These are phyloP conservation scores for Cataglyphis rosenhaueri DNA, from an alignment of 2,888 invertebrate genomes.

Conservation along the genomic window DNA sequence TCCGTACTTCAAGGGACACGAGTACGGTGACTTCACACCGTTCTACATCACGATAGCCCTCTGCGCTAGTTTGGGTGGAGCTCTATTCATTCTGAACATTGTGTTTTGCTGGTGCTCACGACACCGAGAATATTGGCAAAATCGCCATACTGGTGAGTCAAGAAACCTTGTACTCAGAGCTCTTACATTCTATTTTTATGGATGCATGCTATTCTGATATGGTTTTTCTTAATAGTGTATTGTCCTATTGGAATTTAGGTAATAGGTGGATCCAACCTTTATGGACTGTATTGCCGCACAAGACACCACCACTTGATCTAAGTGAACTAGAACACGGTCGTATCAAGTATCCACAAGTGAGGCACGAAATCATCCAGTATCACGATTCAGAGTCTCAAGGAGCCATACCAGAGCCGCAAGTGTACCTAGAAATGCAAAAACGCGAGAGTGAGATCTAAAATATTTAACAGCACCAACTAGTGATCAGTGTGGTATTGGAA, in stretches of 20 bases:
- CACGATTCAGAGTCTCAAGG: slow-evolving; percentile 81
- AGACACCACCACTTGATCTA: slow-evolving; percentile 93
- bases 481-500: slow-evolving; percentile 15
- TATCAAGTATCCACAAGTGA: slow-evolving; percentile 77
- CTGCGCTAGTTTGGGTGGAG: slow-evolving; percentile 90
- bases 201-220: background rate
- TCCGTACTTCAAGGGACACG: slow-evolving; percentile 87
- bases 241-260: slow-evolving; percentile 86
- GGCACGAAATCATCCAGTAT: slow-evolving; percentile 76
- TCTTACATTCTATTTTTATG: background rate
- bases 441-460: slow-evolving; percentile 92
- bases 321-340: slow-evolving; percentile 87
- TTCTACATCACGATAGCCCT: slow-evolving; percentile 94
- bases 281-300: slow-evolving; percentile 94
- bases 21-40: slow-evolving; percentile 92
- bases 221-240: background rate
- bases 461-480: background rate
- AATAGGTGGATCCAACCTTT: slow-evolving; percentile 94
- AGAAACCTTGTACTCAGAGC: background rate
- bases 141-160: slow-evolving; percentile 91
- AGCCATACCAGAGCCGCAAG: slow-evolving; percentile 77
- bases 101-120: slow-evolving; percentile 93
- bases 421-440: slow-evolving; percentile 90
- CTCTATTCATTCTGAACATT: slow-evolving; percentile 91
- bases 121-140: slow-evolving; percentile 93